Conservation (phyloP, 1,140 invertebrate species). For the Orius insidiosus region DNA sequence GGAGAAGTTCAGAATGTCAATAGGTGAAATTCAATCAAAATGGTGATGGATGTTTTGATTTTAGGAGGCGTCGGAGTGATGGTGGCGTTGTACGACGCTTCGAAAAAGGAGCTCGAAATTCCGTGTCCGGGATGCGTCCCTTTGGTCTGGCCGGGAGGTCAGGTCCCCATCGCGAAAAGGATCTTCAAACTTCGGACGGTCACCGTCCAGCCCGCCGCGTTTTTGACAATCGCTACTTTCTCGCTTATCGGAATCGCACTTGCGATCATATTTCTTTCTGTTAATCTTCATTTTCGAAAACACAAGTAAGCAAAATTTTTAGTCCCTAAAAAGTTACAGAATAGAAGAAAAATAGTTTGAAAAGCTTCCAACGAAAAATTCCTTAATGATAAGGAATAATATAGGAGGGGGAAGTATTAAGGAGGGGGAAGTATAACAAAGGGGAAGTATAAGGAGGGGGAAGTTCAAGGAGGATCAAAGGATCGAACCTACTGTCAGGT, state of each 20-base stretch:
- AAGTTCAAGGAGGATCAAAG: too few species aligned
- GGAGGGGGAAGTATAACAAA: too few species aligned
- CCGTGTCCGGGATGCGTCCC: slow-evolving; percentile 47
- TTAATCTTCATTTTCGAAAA: slow-evolving; percentile 73
- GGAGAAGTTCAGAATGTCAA: too few species aligned
- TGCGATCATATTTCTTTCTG: slow-evolving; percentile 59
- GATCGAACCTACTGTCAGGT: too few species aligned
- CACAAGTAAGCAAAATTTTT: slow-evolving; percentile 50
- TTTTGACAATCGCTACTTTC: slow-evolving; percentile 46
- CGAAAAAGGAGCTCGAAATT: slow-evolving; percentile 43
- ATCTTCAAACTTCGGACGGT: slow-evolving; percentile 50
- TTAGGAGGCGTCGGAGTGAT: slow-evolving; percentile 44
- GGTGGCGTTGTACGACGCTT: slow-evolving; percentile 59
- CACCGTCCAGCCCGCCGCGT: slow-evolving; percentile 55
- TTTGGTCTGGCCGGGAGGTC: slow-evolving; percentile 55
- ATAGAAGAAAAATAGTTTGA: too few species aligned
- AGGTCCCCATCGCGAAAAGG: slow-evolving; percentile 57
- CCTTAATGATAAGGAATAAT: too few species aligned
- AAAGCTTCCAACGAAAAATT: too few species aligned
- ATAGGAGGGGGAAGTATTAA: too few species aligned
- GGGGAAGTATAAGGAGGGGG: too few species aligned
- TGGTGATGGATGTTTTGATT: slow-evolving; percentile 18
- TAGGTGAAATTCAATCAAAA: background rate
- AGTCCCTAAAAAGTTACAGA: background rate
- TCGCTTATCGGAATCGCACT: slow-evolving; percentile 58